Base-by-base conservation (phyloP, 2,797 vertebrate species). In the Phyllotis vaccarum region DNA sequence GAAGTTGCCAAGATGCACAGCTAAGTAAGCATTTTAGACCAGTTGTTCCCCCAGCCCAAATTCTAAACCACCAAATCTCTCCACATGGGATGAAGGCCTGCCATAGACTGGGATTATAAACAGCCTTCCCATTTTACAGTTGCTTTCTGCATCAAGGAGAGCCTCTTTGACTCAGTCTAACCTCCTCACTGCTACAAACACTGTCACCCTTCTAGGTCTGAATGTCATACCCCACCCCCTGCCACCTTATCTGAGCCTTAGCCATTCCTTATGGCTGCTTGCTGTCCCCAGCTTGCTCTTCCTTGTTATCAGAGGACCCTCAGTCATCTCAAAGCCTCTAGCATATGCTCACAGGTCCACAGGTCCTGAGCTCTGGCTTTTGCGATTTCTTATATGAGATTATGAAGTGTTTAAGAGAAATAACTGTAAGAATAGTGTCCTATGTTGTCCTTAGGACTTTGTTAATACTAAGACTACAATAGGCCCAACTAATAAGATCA, bases 271-370 rank as follows among this genome's bases (percentile, higher is more conserved):
- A 24, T n/a, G 64, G 5, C 49, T 40, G 37, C 21, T 3, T 68
- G 2, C 6, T 37, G 14, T 75, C 19, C 70, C 19, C 11, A 21
- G 9, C 19, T 49, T 54, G 1, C 60, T 40, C 34, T 78, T 2
- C 29, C 13, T 2, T 11, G 4, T n/a, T 52, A 46, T 78, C 60
- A n/a, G 29, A 19, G 62, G 60, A 34, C 3, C 10, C 5, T n/a
- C 4, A 56, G 3, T 66, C 12, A 3, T 81, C n/a, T 60, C 9
- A 17, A 54, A 46, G 37, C 9, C 40, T 2, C 6, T 11, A 5
- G 34, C 0, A 24, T 11, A 3, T 11, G 17, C 21, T 24, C 49
- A 31, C 8, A 17, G 3, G 8, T 6, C 13, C 3, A 24, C 37
- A 2, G 31, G 34, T 4, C 1, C 29, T 7, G 40, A 9, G 4